These are phyloP conservation scores for Ptyas mucosa DNA, from an alignment of 2,113 vertebrate species.

Conservation along the genomic window DNA sequence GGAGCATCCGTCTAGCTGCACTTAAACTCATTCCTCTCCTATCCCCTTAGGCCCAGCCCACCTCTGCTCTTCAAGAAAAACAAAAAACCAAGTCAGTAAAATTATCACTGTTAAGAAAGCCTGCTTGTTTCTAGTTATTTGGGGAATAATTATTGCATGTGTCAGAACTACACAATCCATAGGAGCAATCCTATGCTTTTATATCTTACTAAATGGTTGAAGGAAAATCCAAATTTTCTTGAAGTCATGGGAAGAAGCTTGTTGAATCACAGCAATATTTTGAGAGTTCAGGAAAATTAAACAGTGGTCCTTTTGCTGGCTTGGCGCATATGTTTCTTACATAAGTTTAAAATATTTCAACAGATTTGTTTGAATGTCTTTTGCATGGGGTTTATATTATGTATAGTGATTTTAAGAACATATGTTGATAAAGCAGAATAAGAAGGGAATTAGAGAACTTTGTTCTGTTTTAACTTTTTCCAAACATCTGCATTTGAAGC, in stretches of 20 bases:
- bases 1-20: slow-evolving; percentile 60
- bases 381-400: neutral
- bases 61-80: slow-evolving; percentile 65
- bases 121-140: slow-evolving; percentile 39
- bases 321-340: neutral
- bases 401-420: neutral
- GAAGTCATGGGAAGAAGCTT: neutral
- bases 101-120: slow-evolving; percentile 60
- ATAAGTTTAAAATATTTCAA: neutral
- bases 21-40: slow-evolving; percentile 48
- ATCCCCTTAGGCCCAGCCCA: slow-evolving; percentile 62
- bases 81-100: slow-evolving; percentile 8
- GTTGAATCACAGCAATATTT: neutral
- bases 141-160: slow-evolving; percentile 16
- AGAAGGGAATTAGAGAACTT: neutral
- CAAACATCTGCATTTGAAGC: neutral
- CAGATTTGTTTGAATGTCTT: neutral
- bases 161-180: neutral
- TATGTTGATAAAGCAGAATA: neutral
- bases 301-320: neutral
- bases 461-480: neutral
- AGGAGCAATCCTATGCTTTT: neutral
- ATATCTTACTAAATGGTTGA: neutral
- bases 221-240: neutral
- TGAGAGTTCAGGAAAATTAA: neutral